Percentiles rank a stretch among this genome's conserved stretches.
These are phyloP conservation scores for Loriculus beryllinus DNA, from an alignment of 2,797 vertebrate genomes.

Conservation along the genomic window DNA sequence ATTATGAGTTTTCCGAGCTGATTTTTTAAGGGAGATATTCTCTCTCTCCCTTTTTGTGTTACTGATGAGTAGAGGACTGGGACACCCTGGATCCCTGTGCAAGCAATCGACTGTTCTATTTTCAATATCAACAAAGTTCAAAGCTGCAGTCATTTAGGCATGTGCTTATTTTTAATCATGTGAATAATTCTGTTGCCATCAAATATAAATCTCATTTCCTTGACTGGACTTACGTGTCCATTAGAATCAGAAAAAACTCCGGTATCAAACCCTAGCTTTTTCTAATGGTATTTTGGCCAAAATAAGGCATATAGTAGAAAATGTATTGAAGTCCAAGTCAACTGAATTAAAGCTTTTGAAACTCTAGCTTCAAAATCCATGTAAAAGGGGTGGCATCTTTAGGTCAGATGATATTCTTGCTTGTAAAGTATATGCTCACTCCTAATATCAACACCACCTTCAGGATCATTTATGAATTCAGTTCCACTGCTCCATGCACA, in stretches of 20 bases:
- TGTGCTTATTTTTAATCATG: neutral
- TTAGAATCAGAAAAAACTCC: neutral
- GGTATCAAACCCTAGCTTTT: neutral
- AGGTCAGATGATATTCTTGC: neutral
- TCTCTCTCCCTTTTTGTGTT: rapidly evolving
- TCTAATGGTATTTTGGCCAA: rapidly evolving
- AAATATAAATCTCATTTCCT: neutral
- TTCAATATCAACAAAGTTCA: neutral
- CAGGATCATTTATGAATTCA: neutral
- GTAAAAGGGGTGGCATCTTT: neutral
- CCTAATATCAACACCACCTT: neutral
- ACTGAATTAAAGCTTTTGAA: neutral
- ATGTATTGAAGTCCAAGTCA: rapidly evolving
- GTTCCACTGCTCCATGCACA: neutral
- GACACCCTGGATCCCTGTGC: neutral
- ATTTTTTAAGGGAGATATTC: neutral
- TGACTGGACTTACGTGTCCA: neutral
- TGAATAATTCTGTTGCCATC: neutral
- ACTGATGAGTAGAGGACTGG: neutral
- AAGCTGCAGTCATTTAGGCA: neutral
- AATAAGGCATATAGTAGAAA: neutral
- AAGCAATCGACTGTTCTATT: neutral
- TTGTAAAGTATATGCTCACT: neutral
- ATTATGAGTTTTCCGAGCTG: neutral
- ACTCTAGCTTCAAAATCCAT: neutral